Evolutionary conservation across 1,140 invertebrate species (phyloP).

Genomic region (Homalodisca vitripennis): DNA sequence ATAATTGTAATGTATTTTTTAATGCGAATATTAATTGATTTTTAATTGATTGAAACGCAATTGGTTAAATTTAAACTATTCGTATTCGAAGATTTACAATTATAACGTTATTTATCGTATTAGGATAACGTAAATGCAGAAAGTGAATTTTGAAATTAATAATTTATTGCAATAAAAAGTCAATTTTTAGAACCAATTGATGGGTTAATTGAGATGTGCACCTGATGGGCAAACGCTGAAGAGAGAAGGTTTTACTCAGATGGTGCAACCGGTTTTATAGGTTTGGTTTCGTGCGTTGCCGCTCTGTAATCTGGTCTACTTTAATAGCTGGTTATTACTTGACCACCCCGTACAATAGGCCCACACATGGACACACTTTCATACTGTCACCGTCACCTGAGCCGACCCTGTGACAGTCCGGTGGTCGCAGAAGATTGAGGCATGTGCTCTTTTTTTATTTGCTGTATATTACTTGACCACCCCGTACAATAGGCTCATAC

Average conservation of each 20-base stretch:
- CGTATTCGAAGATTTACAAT: too few relatives aligned
- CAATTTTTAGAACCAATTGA: too few relatives aligned
- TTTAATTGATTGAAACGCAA: too few relatives aligned
- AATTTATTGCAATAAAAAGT: too few relatives aligned
- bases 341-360: conserved; percentile 25
- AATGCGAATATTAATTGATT: too few relatives aligned
- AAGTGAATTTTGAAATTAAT: too few relatives aligned
- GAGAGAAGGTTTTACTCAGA: not conserved
- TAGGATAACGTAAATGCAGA: too few relatives aligned
- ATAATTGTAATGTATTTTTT: too few relatives aligned
- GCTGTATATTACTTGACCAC: conserved; percentile 26
- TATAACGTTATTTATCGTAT: too few relatives aligned
- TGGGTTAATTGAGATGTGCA: conserved; percentile 2
- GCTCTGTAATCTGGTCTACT: conserved; percentile 28
- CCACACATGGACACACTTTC: conserved; percentile 21
- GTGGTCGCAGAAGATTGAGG: not conserved
- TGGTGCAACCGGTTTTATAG: conserved; percentile 29
- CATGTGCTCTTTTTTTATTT: conserved; percentile 12
- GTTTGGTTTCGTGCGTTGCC: conserved; percentile 27
- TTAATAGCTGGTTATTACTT: conserved; percentile 29
- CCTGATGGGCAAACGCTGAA: not conserved
- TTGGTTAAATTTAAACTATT: too few relatives aligned
- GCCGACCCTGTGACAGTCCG: not conserved
- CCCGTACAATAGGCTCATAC: conserved; percentile 24
- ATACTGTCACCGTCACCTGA: not conserved